Conservation (phyloP, 2,888 invertebrate genomes). For the Neoaliturus tenellus region DNA sequence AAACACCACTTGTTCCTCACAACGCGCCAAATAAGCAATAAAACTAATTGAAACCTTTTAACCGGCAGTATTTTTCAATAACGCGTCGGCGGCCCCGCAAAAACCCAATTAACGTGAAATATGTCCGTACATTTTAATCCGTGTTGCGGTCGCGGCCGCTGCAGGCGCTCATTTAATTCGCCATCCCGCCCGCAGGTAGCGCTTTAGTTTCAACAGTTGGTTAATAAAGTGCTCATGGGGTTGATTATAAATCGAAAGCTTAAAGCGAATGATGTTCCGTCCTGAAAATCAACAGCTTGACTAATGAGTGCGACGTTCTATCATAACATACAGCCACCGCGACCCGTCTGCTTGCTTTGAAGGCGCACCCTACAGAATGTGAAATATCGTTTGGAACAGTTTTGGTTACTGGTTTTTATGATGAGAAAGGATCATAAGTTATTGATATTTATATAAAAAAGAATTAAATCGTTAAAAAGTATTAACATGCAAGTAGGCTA, state of each 20-base stretch:
- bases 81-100: not conserved
- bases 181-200: conserved; percentile 9
- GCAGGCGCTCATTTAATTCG: conserved; percentile 15
- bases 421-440: too few species aligned
- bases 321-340: too few species aligned
- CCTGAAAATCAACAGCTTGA: conserved; percentile 21
- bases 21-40: not conserved
- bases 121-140: conserved; percentile 35
- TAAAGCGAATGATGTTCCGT: not conserved
- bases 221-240: conserved; percentile 19
- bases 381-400: too few species aligned
- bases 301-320: too few species aligned
- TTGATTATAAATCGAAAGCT: conserved; percentile 6
- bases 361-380: too few species aligned
- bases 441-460: too few species aligned
- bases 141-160: conserved; percentile 25
- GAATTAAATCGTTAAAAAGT: too few species aligned
- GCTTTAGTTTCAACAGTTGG: conserved; percentile 50
- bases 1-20: too few species aligned
- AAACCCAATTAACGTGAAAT: conserved; percentile 35
- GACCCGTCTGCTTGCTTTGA: conserved; percentile 1
- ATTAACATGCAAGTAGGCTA: too few species aligned
- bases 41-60: conserved; percentile 13
- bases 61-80: conserved; percentile 15
- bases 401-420: too few species aligned